Conservation (phyloP, 2,113 vertebrate species). For the Epinephelus moara region DNA sequence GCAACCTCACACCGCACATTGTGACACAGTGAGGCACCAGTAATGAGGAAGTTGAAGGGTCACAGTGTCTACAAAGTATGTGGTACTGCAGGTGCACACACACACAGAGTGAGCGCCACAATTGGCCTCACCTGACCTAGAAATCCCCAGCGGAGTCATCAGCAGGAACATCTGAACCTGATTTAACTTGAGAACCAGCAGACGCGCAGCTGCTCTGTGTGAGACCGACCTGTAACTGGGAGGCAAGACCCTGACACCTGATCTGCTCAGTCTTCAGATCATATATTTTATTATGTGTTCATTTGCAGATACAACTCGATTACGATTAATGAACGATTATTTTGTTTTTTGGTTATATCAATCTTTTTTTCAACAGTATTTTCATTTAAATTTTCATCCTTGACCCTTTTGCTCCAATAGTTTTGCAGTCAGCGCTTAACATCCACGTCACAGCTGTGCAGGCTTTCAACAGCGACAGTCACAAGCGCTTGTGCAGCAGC, state of each 20-base stretch:
- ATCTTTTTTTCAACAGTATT: no score
- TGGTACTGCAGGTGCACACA: slow-evolving; percentile 20
- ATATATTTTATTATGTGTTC: background rate
- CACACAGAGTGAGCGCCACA: background rate
- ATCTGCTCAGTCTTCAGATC: background rate
- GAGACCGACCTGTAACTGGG: slow-evolving; percentile 27
- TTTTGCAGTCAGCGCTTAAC: no score
- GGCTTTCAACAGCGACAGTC: no score
- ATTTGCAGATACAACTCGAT: no score
- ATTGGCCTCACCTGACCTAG: slow-evolving; percentile 60
- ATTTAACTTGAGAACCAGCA: slow-evolving; percentile 38
- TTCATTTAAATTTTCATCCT: no score
- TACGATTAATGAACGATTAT: no score
- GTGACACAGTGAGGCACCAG: background rate
- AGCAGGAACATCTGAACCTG: slow-evolving; percentile 66
- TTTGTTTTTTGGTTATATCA: no score
- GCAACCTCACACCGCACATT: background rate
- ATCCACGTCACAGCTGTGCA: no score
- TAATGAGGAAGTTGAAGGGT: slow-evolving; percentile 26
- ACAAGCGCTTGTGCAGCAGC: no score
- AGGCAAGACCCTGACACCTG: background rate
- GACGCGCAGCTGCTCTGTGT: slow-evolving; percentile 45
- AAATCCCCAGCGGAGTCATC: slow-evolving; percentile 39
- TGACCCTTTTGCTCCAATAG: no score
- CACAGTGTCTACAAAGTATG: slow-evolving; percentile 16